Base-by-base conservation (phyloP, 2,797 vertebrate genomes). In the Ctenochaetus hawaiiensis region DNA sequence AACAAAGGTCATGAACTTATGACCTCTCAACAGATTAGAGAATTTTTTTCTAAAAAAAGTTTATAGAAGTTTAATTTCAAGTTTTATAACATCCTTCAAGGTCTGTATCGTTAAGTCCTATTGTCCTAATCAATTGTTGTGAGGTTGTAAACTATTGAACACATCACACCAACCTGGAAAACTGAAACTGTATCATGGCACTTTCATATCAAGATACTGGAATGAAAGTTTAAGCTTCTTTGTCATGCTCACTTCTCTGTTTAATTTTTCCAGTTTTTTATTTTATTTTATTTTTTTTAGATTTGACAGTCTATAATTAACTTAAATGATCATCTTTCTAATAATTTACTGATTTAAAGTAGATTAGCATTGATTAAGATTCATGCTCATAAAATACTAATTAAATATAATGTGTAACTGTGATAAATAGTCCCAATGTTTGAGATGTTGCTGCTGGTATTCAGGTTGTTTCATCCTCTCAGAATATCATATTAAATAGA, bases 401-500 rank as follows among this genome's bases (percentile, higher is more conserved):
- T 23, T 26, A 12, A 1, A 34, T 23, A 51, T 58, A 44, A 56
- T 11, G 22, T 49, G 13, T 12, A 16, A 13, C 48, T 68, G 48
- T 59, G 7, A 78, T 22, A 39, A 45, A 53, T 65, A 44, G 47
- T 51, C 23, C 8, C 18, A 0, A 1, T 68, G 14, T 51, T 62
- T 44, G 23, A 70, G 22, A 80, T 68, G 59, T 30, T 49, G n/a
- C 48, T 73, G 47, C 26, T 72, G 34, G 23, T 51, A 1, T 47
- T 30, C 56, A 43, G 4, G 10, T 70, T 77, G 49, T 39, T 37
- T 78, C 23, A 23, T 39, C 67, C 78, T 63, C 16, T 14, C 16
- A 12, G 54, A 47, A 65, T 67, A 74, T 61, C 10, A 23, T 62
- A 81, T 74, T 41, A 37, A 72, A 70, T 54, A 63, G 48, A 53